These are phyloP conservation scores for Glaucidium brasilianum DNA, from an alignment of 2,113 vertebrate species.

Conservation along the genomic window DNA sequence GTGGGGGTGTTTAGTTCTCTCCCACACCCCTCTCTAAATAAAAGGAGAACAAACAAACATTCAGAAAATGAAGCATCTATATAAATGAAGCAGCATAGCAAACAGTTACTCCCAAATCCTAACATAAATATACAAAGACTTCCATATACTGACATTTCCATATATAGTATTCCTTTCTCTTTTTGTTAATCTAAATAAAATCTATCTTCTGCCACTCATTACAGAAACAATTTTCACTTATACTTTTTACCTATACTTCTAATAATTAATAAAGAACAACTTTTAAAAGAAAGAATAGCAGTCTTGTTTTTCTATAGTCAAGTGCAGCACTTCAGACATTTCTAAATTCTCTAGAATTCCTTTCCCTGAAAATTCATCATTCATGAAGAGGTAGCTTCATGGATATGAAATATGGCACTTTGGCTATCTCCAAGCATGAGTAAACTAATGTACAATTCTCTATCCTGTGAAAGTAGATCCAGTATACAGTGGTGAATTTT, in stretches of 20 bases:
- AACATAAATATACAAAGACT: conserved; percentile 20
- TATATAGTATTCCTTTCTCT: conserved; percentile 47
- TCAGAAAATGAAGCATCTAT: neutral
- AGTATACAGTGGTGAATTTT: neutral
- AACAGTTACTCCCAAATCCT: conserved; percentile 34
- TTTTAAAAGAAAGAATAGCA: neutral
- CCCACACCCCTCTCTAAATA: neutral
- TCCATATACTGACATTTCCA: conserved; percentile 40
- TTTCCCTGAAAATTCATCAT: neutral
- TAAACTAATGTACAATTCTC: neutral
- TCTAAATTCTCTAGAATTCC: neutral
- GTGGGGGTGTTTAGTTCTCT: neutral
- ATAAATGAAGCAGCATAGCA: neutral
- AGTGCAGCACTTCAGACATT: neutral
- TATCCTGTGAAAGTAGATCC: neutral
- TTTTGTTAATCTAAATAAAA: conserved; percentile 67
- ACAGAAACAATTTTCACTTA: neutral
- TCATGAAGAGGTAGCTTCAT: neutral
- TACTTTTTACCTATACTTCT: neutral
- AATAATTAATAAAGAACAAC: neutral
- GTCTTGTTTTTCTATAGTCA: neutral
- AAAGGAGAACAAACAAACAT: neutral
- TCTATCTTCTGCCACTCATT: conserved; percentile 2
- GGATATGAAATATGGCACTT: neutral
- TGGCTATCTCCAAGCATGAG: neutral